Evolutionary conservation across 2,797 vertebrate genomes (phyloP).

Genomic region (Oceanodroma leucorhoa): DNA sequence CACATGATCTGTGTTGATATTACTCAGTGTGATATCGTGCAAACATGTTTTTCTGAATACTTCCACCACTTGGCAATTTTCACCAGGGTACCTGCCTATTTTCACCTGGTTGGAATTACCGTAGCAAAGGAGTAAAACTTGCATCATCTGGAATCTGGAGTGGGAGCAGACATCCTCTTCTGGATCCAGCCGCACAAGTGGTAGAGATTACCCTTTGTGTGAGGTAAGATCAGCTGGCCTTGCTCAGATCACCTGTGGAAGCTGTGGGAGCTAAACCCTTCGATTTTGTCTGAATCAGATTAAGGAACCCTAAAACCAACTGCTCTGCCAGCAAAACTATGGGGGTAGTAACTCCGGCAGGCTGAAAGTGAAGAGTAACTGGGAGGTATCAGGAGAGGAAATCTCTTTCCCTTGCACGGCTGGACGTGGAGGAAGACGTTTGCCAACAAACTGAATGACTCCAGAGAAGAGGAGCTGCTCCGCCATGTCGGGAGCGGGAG

Average conservation of each 20-base stretch:
- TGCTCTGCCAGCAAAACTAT: background rate
- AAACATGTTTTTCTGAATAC: background rate
- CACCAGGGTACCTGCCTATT: background rate
- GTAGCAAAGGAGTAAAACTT: background rate
- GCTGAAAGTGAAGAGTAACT: background rate
- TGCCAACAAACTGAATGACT: background rate
- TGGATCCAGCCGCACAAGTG: background rate
- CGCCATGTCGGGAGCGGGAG: fast-evolving
- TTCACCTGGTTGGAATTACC: conserved; percentile 1
- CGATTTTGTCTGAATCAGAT: background rate
- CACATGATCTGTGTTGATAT: background rate
- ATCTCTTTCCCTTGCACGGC: background rate
- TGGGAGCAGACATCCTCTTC: background rate
- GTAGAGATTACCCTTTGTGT: background rate
- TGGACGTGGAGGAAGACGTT: background rate
- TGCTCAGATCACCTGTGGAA: background rate
- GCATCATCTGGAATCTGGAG: background rate
- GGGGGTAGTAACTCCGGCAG: background rate
- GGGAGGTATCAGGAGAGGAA: background rate
- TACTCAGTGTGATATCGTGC: background rate
- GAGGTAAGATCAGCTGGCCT: background rate
- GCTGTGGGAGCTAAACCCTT: background rate
- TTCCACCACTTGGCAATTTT: background rate
- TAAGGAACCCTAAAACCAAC: background rate
- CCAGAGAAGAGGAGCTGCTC: background rate